Conservation (phyloP, 1,140 invertebrate species). For the Procambarus clarkii region DNA sequence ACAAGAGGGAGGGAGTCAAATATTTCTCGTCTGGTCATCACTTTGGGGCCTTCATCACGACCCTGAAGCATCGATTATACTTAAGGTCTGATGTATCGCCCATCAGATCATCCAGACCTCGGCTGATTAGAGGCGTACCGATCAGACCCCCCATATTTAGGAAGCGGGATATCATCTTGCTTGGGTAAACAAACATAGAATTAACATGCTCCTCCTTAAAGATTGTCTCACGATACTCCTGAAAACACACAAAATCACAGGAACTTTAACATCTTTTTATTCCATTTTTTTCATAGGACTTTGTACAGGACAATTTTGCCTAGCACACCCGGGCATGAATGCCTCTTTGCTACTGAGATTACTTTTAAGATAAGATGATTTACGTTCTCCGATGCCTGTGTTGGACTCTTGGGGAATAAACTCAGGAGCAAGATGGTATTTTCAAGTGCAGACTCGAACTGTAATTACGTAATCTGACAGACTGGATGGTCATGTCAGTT, state of each 20-base stretch:
- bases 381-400: constrained; percentile 13
- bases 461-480: constrained; percentile 51
- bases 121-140: constrained; percentile 35
- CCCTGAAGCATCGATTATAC: background rate
- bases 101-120: constrained; percentile 20
- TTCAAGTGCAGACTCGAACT: background rate
- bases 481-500: constrained; percentile 33
- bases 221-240: constrained; percentile 8
- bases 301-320: background rate
- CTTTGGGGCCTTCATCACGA: constrained; percentile 3
- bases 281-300: background rate
- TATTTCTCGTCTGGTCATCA: background rate
- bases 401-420: background rate
- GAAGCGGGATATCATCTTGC: constrained; percentile 35
- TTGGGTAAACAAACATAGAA: constrained; percentile 51
- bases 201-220: constrained; percentile 24
- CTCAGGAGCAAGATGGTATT: background rate
- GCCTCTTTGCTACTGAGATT: background rate
- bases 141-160: constrained; percentile 52
- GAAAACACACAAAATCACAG: background rate
- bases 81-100: constrained; percentile 27
- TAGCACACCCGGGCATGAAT: constrained; percentile 27
- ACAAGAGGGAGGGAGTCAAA: background rate
- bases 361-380: constrained; percentile 19
- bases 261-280: background rate